Conservation (phyloP, 1,140 invertebrate species). For the Brachionus rotundiformis region DNA sequence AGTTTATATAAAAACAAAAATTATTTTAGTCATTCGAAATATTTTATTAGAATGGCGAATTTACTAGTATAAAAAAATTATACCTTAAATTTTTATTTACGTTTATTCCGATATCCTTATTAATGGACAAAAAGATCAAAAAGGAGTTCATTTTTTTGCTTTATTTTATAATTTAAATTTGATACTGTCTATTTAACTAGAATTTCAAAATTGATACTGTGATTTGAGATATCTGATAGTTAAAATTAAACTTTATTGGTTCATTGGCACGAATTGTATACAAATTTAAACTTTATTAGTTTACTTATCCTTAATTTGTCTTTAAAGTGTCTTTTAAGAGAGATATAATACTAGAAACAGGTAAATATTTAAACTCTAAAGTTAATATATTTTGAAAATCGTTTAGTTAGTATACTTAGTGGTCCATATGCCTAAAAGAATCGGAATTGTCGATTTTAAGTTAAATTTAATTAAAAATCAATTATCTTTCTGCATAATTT, state of each 20-base stretch:
- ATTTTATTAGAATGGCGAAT: not conserved
- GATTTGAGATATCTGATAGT: not conserved
- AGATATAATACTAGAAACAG: no score
- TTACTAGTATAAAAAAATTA: not conserved
- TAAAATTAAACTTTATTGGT: not conserved
- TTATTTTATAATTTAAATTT: not conserved
- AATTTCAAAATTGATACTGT: not conserved
- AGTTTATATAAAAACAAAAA: no score
- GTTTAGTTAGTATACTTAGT: no score
- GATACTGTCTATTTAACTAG: not conserved
- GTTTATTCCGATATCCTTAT: not conserved
- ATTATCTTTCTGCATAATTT: not conserved
- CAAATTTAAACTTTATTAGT: not conserved
- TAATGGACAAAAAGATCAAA: not conserved
- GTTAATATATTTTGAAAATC: no score
- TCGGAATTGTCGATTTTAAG: not conserved
- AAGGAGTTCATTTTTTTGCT: not conserved
- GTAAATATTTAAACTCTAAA: no score
- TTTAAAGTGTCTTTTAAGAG: not conserved
- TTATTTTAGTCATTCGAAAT: not conserved
- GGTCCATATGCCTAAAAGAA: no score
- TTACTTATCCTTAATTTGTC: not conserved
- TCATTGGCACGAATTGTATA: not conserved
- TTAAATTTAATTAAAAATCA: not conserved
- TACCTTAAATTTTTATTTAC: not conserved